Evolutionary conservation across 2,113 vertebrate species (phyloP).

Genomic region (Hirundichthys speculiger): DNA sequence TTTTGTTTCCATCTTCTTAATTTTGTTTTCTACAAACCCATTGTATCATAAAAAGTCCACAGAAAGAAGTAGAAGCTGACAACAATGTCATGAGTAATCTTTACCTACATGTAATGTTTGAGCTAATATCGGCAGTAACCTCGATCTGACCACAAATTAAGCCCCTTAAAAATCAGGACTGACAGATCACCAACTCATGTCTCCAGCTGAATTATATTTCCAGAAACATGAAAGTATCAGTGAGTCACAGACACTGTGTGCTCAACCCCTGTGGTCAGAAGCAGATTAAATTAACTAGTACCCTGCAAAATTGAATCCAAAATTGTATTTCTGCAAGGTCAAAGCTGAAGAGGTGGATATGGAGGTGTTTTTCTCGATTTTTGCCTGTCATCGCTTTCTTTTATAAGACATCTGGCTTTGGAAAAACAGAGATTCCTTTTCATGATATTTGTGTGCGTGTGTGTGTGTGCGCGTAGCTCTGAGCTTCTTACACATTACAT

Average conservation of each 20-base stretch:
- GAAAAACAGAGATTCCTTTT: slow-evolving; percentile 37
- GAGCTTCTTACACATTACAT: no score
- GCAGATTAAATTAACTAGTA: not conserved
- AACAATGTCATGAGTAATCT: no score
- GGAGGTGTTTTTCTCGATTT: slow-evolving; percentile 2
- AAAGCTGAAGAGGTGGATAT: not conserved
- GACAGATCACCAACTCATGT: not conserved
- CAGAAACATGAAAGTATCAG: not conserved
- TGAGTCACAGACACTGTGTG: not conserved
- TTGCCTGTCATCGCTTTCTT: slow-evolving; percentile 30
- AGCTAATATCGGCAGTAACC: no score
- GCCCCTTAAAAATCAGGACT: no score
- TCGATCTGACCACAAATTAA: no score
- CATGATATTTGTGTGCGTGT: slow-evolving; percentile 22
- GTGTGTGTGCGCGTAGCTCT: not conserved
- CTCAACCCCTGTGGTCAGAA: not conserved
- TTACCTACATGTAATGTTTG: no score
- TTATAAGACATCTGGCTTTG: slow-evolving; percentile 30
- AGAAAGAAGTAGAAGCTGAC: no score
- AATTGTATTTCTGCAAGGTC: not conserved
- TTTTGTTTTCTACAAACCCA: no score
- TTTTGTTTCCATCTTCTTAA: no score
- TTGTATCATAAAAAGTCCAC: no score
- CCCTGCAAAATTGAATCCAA: slow-evolving; percentile 3
- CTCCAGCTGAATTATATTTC: not conserved